Evolutionary conservation across 2,113 vertebrate species (phyloP).

Genomic region (Chinchilla lanigera): DNA sequence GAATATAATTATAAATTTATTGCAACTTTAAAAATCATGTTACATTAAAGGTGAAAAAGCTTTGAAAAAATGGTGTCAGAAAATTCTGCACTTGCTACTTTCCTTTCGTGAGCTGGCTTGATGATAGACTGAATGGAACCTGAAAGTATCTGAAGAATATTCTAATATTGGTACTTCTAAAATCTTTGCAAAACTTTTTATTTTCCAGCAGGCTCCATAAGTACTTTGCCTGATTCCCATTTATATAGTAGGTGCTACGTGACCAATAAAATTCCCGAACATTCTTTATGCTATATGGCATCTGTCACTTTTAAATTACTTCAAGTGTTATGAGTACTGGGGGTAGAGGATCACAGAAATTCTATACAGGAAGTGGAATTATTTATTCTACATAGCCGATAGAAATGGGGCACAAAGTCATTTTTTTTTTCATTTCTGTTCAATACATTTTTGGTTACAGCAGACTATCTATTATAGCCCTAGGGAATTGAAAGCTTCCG

Average conservation of each 20-base stretch:
- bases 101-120: not conserved
- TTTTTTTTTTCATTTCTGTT: slow-evolving; percentile 5
- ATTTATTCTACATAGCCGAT: not conserved
- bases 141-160: slow-evolving; percentile 38
- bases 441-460: not conserved
- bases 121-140: not conserved
- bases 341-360: not conserved
- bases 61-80: not conserved
- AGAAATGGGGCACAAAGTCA: not conserved
- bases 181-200: slow-evolving; percentile 24
- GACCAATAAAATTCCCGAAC: slow-evolving; percentile 31
- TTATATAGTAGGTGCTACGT: not conserved
- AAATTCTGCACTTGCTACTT: slow-evolving; percentile 25
- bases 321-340: not conserved
- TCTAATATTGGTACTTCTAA: slow-evolving; percentile 27
- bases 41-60: not conserved
- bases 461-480: not conserved
- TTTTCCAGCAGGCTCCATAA: slow-evolving; percentile 23
- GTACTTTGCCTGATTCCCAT: not conserved
- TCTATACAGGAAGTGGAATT: not conserved
- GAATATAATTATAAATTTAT: not conserved
- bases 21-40: not conserved
- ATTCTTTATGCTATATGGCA: slow-evolving; percentile 43
- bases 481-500: not conserved
- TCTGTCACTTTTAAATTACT: slow-evolving; percentile 21